Base-by-base conservation (phyloP, 1,140 invertebrate genomes). In the Lerema accius region DNA sequence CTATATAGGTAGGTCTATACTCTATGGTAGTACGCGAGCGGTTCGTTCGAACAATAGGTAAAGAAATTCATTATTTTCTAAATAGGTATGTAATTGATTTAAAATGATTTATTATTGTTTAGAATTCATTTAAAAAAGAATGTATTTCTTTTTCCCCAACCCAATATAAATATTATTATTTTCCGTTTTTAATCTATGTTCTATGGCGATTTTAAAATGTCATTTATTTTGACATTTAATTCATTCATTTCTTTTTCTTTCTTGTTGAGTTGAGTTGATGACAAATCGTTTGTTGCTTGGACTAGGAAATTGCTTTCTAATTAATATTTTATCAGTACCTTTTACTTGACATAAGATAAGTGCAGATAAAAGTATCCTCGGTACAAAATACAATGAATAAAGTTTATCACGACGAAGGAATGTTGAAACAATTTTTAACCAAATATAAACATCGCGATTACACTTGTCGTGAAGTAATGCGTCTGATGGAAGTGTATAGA, bases 391-490 rank as follows among this genome's bases (percentile, higher is more conserved):
- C 19, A 72, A 58, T 58, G 55, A 58, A 46, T 42, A 58, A 46
- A 46, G 55, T 58, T 14, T 58, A 58, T 39, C 55, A 84, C 60
- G 92, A 93, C 49, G 92, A 93, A 69, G 77, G 65, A 16, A 92
- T 91, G 65, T 75, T 94, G 42, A 93, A 92, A 67, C 90, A 92
- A 63, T 91, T 86, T 77, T 73, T 94, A 61, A 49, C 84, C 0
- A 93, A 93, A 78, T 97, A 97, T 83, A 94, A 94, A 80, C 94
- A 97, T 93, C 92, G 94, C 32, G 96, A 97, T 64, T 92, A 92
- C 66, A 95, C 95, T 6, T 94, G 93, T 73, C 92, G 94, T 74
- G 97, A 98, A 89, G 93, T 97, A 45, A 69, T 94, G 23, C 94
- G 90, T 77, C 93, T 95, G 32, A 89, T 97, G 15, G 92, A 92